These are phyloP conservation scores for Pristionchus mayeri DNA, from an alignment of 2,888 invertebrate species.

Conservation along the genomic window DNA sequence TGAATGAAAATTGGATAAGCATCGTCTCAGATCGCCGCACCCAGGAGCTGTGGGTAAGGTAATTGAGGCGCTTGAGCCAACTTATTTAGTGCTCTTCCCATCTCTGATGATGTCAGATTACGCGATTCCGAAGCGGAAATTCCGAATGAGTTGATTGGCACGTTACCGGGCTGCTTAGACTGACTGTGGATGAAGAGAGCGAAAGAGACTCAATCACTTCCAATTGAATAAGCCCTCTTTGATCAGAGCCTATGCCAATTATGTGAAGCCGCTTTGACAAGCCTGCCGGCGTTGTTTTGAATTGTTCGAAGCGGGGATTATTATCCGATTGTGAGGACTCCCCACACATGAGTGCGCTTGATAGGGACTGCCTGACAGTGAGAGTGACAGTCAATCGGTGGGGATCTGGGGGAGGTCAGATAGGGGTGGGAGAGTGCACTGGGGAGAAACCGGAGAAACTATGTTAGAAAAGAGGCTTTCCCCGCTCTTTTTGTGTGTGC, in stretches of 20 bases:
- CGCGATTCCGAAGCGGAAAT: too few species aligned
- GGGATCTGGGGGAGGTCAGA: too few species aligned
- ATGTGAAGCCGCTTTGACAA: not conserved
- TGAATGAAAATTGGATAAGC: too few species aligned
- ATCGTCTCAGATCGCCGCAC: too few species aligned
- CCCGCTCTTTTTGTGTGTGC: slow-evolving; percentile 6
- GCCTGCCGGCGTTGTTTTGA: not conserved
- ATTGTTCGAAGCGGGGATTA: too few species aligned
- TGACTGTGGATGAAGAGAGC: too few species aligned
- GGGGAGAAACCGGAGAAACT: not conserved
- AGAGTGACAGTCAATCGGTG: not conserved
- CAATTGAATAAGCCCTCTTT: not conserved
- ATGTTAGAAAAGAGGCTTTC: not conserved
- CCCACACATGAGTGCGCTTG: slow-evolving; percentile 2
- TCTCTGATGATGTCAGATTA: too few species aligned
- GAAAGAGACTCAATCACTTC: not conserved
- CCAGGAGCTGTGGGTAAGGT: too few species aligned
- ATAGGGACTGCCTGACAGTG: not conserved
- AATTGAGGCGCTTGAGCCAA: too few species aligned
- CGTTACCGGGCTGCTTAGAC: not conserved
- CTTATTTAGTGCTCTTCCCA: too few species aligned
- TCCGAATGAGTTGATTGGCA: not conserved
- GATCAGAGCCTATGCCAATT: not conserved
- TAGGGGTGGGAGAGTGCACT: not conserved
- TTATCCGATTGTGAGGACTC: slow-evolving; percentile 29